Evolutionary conservation across 2,113 vertebrate species (phyloP).

Genomic region (Spea multiplicata): DNA sequence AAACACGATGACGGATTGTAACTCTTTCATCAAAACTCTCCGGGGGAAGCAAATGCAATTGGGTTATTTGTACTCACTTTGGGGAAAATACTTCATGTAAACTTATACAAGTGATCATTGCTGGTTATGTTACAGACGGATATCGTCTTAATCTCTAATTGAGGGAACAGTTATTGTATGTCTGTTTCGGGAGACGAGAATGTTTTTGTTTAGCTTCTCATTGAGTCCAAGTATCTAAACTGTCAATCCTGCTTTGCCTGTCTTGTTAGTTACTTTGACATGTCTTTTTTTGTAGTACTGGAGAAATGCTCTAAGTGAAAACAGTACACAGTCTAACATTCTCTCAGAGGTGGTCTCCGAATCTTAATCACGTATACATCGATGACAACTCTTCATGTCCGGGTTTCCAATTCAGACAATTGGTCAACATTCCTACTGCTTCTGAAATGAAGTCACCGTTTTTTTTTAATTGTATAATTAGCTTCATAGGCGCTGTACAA

Average conservation of each 20-base stretch:
- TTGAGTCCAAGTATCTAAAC: constrained; percentile 4
- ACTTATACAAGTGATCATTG: constrained; percentile 22
- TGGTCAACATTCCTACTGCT: neutral
- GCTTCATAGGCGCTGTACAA: constrained; percentile 7
- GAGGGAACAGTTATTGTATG: constrained; percentile 9
- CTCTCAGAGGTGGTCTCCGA: constrained; percentile 33
- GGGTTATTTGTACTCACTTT: constrained; percentile 18
- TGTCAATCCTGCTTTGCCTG: constrained; percentile 3
- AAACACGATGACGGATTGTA: neutral
- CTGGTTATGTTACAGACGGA: constrained; percentile 19
- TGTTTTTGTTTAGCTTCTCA: constrained; percentile 23
- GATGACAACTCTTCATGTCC: constrained; percentile 33
- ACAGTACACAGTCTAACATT: neutral
- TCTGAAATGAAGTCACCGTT: neutral
- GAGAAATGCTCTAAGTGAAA: constrained; percentile 21
- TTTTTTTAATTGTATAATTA: constrained; percentile 12
- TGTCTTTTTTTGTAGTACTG: neutral
- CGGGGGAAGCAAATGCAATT: neutral
- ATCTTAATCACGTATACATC: neutral
- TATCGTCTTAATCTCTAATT: constrained; percentile 20
- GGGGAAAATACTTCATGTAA: constrained; percentile 16
- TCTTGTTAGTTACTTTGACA: constrained; percentile 10
- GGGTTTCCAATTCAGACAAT: constrained; percentile 4
- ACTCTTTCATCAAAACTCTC: constrained; percentile 11
- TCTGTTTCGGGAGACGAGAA: constrained; percentile 10